Evolutionary conservation across 2,888 invertebrate genomes (phyloP).

Genomic region (Cactoblastis cactorum): DNA sequence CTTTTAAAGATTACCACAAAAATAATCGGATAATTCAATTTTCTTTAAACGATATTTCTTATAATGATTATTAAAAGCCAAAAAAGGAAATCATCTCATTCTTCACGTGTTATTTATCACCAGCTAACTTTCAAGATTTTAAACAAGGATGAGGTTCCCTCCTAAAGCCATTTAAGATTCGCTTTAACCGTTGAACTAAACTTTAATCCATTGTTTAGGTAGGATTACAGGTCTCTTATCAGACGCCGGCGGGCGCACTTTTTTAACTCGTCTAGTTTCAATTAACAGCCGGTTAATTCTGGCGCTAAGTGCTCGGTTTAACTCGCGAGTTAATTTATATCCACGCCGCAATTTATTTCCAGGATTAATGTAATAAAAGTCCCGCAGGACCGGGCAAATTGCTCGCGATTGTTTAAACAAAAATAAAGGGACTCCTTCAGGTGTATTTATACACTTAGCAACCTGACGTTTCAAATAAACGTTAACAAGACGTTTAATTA

Average conservation of each 20-base stretch:
- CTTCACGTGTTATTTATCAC: too few relatives aligned
- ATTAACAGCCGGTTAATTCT: constrained; percentile 71
- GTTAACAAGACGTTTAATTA: too few relatives aligned
- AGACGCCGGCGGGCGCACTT: constrained; percentile 41
- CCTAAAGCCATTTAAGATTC: constrained; percentile 46
- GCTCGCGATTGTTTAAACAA: constrained; percentile 45
- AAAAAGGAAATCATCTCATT: too few relatives aligned
- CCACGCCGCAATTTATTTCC: constrained; percentile 62
- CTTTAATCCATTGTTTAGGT: constrained; percentile 63
- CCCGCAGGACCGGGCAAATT: constrained; percentile 54
- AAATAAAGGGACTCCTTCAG: constrained; percentile 29
- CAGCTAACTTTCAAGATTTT: too few relatives aligned
- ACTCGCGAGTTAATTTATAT: constrained; percentile 69
- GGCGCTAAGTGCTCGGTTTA: constrained; percentile 66
- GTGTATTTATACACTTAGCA: too few relatives aligned
- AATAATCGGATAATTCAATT: too few relatives aligned
- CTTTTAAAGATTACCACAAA: too few relatives aligned
- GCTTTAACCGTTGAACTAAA: constrained; percentile 34
- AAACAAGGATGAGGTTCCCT: not conserved
- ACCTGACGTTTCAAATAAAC: too few relatives aligned
- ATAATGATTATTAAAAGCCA: not conserved
- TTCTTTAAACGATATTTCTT: too few relatives aligned
- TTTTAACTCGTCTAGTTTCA: constrained; percentile 69
- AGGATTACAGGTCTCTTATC: constrained; percentile 60
- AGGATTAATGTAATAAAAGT: constrained; percentile 69